Conservation (phyloP, 2,113 vertebrate genomes). For the Vicugna pacos region DNA sequence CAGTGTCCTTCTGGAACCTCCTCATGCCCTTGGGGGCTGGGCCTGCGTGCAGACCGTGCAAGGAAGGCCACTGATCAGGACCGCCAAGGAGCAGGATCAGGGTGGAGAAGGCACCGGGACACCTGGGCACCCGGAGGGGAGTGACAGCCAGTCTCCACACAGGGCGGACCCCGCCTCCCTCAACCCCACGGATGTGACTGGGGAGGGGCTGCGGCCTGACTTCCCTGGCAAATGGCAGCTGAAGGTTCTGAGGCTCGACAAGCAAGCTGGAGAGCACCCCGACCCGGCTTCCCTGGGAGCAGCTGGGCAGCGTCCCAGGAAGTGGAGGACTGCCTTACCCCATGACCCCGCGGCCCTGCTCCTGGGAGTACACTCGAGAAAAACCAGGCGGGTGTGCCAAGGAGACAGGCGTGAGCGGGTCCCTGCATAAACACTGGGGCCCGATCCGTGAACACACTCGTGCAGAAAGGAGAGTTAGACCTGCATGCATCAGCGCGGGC, state of each 20-base stretch:
- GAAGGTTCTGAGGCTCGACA: not conserved
- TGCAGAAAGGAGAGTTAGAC: too few relatives aligned
- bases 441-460: not conserved
- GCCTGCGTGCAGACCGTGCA: not conserved
- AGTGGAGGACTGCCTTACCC: not conserved
- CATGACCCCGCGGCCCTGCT: not conserved
- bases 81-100: not conserved
- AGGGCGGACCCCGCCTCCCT: not conserved
- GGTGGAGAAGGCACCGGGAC: not conserved
- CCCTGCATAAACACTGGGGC: not conserved
- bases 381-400: not conserved
- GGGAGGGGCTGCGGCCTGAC: not conserved
- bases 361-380: not conserved
- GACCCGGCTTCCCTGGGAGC: not conserved
- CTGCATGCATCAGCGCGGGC: accelerated
- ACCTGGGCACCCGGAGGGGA: not conserved
- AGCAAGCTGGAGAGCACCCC: not conserved
- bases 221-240: not conserved
- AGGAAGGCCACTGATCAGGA: not conserved
- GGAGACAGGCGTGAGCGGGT: not conserved
- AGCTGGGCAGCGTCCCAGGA: not conserved
- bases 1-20: not conserved
- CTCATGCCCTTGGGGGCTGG: too few relatives aligned
- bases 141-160: too few relatives aligned
- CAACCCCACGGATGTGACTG: too few relatives aligned